These are phyloP conservation scores for Protobothrops flavoviridis DNA, from an alignment of 2,113 vertebrate species.

Conservation along the genomic window DNA sequence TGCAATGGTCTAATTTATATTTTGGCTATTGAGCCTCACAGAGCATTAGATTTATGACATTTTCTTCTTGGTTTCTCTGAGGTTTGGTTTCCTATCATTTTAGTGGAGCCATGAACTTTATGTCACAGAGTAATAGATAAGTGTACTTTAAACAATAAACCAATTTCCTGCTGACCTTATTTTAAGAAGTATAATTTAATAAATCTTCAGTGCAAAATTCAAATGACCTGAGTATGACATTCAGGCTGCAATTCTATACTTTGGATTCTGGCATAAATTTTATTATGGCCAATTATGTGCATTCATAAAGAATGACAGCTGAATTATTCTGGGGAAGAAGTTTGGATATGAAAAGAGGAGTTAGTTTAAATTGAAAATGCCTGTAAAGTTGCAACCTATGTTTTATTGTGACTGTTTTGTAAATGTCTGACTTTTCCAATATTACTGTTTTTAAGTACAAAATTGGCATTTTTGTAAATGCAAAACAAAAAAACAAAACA, in stretches of 20 bases:
- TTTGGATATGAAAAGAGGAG: neutral
- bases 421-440: neutral
- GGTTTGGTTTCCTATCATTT: conserved; percentile 13
- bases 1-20: neutral
- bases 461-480: neutral
- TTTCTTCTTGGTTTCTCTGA: neutral
- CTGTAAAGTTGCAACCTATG: neutral
- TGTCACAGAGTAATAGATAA: neutral
- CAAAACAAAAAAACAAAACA: neutral
- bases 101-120: conserved; percentile 6
- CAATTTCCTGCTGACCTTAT: neutral
- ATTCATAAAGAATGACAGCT: neutral
- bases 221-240: neutral
- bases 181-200: neutral
- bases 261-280: neutral
- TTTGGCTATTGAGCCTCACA: neutral
- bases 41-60: neutral
- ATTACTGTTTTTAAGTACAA: neutral
- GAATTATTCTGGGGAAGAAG: neutral
- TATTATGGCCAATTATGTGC: neutral
- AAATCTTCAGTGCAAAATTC: neutral
- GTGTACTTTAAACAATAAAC: neutral
- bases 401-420: conserved; percentile 1
- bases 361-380: neutral
- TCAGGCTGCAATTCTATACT: neutral